Percentiles rank a stretch among this genome's conserved stretches.
phyloP scores from a whole-genome alignment of 2,113 vertebrate genomes.

The Heterotis niloticus region DNA sequence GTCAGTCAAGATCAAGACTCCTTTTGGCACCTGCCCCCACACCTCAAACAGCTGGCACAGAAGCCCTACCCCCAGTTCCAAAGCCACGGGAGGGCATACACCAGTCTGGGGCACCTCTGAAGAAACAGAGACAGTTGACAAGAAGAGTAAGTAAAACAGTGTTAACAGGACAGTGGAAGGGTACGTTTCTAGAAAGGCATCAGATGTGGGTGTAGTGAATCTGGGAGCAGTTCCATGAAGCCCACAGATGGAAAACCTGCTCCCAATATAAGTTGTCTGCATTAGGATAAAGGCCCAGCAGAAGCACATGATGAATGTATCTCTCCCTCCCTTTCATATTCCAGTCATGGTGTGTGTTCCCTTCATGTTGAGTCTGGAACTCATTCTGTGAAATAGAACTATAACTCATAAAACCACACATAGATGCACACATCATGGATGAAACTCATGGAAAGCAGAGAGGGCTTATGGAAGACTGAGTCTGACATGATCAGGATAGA shows the following conservation, averaged over 20 bases:
- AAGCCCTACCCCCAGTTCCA: constrained; percentile 68
- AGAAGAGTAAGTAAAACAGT: not conserved
- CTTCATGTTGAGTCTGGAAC: constrained; percentile 35
- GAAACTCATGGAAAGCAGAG: no score
- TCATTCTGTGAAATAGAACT: constrained; percentile 50
- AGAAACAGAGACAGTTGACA: not conserved
- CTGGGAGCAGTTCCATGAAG: not conserved
- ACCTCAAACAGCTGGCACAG: constrained; percentile 74
- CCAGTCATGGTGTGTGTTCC: constrained; percentile 29
- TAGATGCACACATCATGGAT: not conserved
- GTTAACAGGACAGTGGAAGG: not conserved
- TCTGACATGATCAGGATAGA: no score
- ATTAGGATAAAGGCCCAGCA: constrained; percentile 25
- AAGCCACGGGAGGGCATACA: constrained; percentile 74
- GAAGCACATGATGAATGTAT: constrained; percentile 24
- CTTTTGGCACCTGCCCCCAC: constrained; percentile 64
- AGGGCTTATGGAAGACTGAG: no score
- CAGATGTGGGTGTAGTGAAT: not conserved
- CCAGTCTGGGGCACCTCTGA: constrained; percentile 65
- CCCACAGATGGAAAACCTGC: constrained; percentile 20
- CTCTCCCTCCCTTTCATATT: constrained; percentile 7
- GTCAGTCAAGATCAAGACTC: constrained; percentile 63
- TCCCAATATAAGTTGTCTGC: constrained; percentile 24
- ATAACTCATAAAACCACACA: constrained; percentile 48
- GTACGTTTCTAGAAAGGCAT: not conserved